Evolutionary conservation across 2,888 invertebrate genomes (phyloP).

Genomic region (Eremobia ochroleuca): DNA sequence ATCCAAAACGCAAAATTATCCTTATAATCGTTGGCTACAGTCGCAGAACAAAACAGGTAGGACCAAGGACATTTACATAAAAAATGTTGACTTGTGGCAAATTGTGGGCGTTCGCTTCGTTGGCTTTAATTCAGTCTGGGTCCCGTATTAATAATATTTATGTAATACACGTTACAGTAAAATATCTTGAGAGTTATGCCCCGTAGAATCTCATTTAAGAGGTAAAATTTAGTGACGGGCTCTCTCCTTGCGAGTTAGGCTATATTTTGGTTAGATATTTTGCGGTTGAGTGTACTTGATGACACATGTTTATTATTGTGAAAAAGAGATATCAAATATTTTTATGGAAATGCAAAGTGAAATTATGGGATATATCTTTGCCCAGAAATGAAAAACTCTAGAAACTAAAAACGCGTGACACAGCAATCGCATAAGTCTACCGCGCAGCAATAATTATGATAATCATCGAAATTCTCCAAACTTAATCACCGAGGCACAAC

Average conservation of each 20-base stretch:
- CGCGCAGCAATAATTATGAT: constrained; percentile 57
- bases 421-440: constrained; percentile 9
- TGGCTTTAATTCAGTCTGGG: constrained; percentile 77
- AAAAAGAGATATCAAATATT: neutral
- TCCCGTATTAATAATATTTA: constrained; percentile 79
- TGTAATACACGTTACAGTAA: constrained; percentile 71
- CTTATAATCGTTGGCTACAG: constrained; percentile 49
- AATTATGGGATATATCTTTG: neutral
- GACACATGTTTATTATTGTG: neutral
- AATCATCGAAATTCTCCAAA: constrained; percentile 54
- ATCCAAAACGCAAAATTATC: constrained; percentile 43
- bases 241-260: constrained; percentile 13
- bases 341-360: constrained; percentile 8
- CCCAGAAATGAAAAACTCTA: neutral
- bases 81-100: constrained; percentile 79
- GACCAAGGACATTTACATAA: constrained; percentile 76
- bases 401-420: constrained; percentile 14
- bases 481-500: constrained; percentile 56
- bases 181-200: constrained; percentile 68
- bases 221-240: constrained; percentile 61
- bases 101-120: constrained; percentile 77
- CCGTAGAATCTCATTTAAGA: constrained; percentile 68
- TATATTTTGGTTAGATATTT: constrained; percentile 35
- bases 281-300: constrained; percentile 19
- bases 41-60: constrained; percentile 63